Evolutionary conservation across 2,113 vertebrate species (phyloP), one percentile per base, ranked within the genome.

Genomic region (Lipophrys pholis): DNA sequence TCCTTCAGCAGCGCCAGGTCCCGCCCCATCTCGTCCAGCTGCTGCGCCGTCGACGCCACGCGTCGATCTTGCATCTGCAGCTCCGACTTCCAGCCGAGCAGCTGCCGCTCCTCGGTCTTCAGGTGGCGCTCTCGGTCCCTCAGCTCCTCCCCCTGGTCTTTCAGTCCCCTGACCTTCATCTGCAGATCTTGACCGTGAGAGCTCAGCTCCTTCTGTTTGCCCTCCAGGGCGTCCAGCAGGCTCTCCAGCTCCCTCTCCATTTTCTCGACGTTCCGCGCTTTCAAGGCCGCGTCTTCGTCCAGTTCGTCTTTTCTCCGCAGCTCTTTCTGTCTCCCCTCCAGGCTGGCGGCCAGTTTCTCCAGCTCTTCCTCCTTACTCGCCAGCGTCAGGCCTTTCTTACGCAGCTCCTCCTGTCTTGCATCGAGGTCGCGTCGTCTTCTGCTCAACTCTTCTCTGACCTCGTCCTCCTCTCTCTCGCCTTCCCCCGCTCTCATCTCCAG

Each of bases 61-160:
- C 60, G 73, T 21, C 88, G 45, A 0, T 76, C 79, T 6, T 59
- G 61, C 43, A 41, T 38, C 71, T 83, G 78, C 55, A 90, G 7
- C 70, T 89, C 68, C 0, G 82, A 74, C 55, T 69, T 86, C 79
- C 80, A 81, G 30, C 21, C 54, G 40, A 88, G 61, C 61, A 90
- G 0, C 74, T 79, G 88, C 52, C 66, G 71, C 40, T 85, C 89
- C 9, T 83, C 82, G 0, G 61, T 78, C 5, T 74, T 85, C 0
- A 85, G 15, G 60, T 66, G 57, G 15, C 62, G 60, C 81, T 91
- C 92, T 7, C 40, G 77, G 9, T 91, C 87, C 30, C 88, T 86
- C 8, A 93, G 70, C 63, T 83, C 89, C 57, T 84, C 82, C 12
- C 86, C 85, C 11, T 92, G 87, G 39, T 88, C 82, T 48, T 87